Evolutionary conservation across 2,113 vertebrate species (phyloP).

Genomic region (Arizona elegans): DNA sequence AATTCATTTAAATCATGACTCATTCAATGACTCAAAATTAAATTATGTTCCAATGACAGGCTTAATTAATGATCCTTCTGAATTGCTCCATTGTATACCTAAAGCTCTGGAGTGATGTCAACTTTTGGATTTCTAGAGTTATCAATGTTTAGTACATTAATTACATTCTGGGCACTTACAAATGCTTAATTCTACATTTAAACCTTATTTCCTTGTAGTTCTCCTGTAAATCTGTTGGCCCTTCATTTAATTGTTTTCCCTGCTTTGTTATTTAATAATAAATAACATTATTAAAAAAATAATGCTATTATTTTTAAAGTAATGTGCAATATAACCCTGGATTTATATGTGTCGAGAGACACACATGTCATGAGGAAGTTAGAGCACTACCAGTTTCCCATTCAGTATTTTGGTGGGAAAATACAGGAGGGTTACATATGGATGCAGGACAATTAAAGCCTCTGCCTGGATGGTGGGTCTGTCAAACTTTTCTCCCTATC

Average conservation of each 20-base stretch:
- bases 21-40: background rate
- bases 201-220: background rate
- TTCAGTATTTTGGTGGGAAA: background rate
- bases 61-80: background rate
- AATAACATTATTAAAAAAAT: too few species aligned
- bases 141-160: background rate
- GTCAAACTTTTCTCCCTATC: background rate
- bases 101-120: background rate
- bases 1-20: background rate
- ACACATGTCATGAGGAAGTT: background rate
- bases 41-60: background rate
- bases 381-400: background rate
- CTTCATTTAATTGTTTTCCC: background rate
- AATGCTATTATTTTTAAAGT: background rate
- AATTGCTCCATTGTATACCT: background rate
- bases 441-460: background rate
- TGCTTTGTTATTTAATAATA: background rate
- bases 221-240: background rate
- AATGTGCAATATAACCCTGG: background rate
- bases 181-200: background rate
- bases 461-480: background rate
- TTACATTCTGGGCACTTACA: background rate
- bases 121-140: background rate
- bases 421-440: background rate
- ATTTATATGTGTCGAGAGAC: background rate